Base-by-base conservation (phyloP, 2,888 invertebrate genomes). In the Molorchus minor region DNA sequence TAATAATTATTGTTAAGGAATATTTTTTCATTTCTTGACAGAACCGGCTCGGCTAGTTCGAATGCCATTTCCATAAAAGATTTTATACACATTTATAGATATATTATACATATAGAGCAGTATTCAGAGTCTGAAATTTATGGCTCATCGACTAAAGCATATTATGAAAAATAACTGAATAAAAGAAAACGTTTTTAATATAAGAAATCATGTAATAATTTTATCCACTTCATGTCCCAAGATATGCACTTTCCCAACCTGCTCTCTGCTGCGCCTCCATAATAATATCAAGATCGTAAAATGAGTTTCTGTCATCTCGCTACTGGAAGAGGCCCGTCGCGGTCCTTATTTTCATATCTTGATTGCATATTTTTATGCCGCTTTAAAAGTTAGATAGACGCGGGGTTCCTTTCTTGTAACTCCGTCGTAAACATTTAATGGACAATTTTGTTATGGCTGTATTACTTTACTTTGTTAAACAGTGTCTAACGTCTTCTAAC, bases 281-380 rank as follows among this genome's bases (percentile, higher is more conserved):
- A 56, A 62, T 59, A 52, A 59, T 59, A 59, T 53, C 41, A 35
- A 44, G 33, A 41, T 60, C 46, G 57, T 60, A 60, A 63, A 60
- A 56, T 45, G 59, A 41, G 53, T 33, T 53, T 54, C 56, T 59
- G 52, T 51, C 45, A 43, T 61, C 25, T 51, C 52, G 56, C 55
- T 61, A 57, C 53, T 53, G 29, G 20, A 15, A 47, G 53, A 52
- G 61, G 36, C 46, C 29, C 44, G 38, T 12, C 20, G 43, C 20
- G 38, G 45, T 35, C 21, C 62, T 58, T 58, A 62, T 58, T 58
- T 56, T 58, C 62, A 55, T 62, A 62, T 62, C 62, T 62, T 58
- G 58, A 62, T 58, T 58, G 52, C 25, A 47, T 51, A 58, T 62
- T 58, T 62, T 58, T 58, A 62, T 62, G 47, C 41, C 4, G 53